Percentiles rank a stretch among this genome's conserved stretches.
phyloP scores from a whole-genome alignment of 2,888 invertebrate species.

The Diploptera punctata region DNA sequence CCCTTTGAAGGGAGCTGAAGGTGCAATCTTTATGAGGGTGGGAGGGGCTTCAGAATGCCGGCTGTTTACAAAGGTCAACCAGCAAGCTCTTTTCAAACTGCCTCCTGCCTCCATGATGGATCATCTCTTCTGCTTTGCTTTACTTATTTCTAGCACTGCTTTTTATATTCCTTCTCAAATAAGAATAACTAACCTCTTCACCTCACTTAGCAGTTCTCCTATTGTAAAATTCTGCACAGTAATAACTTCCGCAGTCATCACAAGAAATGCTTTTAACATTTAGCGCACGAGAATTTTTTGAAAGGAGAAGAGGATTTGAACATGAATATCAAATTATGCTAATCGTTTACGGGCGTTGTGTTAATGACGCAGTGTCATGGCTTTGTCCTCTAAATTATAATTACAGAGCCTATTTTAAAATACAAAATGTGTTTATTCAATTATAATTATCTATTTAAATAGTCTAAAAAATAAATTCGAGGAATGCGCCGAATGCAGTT shows the following conservation, averaged over 20 bases:
- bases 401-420: no score
- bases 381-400: no score
- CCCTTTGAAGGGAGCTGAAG: conserved; percentile 21
- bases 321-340: no score
- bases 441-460: no score
- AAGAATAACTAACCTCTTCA: neutral
- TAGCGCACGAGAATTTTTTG: no score
- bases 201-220: neutral
- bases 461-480: no score
- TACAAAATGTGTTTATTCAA: no score
- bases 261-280: neutral
- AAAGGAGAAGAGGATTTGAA: no score
- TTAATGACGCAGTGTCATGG: no score
- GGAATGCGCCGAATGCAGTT: no score
- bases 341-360: no score
- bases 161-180: neutral
- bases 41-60: conserved; percentile 24
- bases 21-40: conserved; percentile 25
- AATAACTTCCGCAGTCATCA: neutral
- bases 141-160: neutral
- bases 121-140: neutral
- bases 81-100: neutral
- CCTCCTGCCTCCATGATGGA: conserved; percentile 26
- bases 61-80: conserved; percentile 31
- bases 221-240: neutral